phyloP scores from a whole-genome alignment of 2,113 vertebrate species.

The Regulus satrapa region DNA sequence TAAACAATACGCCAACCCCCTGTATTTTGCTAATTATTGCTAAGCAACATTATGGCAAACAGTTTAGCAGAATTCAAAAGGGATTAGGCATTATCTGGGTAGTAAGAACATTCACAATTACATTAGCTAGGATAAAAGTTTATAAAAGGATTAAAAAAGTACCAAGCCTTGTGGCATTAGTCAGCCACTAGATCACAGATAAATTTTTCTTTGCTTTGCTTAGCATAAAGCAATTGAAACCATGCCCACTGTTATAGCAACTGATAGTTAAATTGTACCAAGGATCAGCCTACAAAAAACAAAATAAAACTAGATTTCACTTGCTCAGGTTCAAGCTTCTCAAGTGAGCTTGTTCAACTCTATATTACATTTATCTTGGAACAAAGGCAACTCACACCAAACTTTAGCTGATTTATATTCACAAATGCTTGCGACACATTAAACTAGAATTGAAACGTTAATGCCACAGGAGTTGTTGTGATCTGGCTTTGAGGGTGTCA shows the following conservation, averaged over 20 bases:
- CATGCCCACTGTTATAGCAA: neutral
- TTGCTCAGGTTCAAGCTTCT: neutral
- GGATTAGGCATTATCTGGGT: neutral
- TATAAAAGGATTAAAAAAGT: conserved; percentile 18
- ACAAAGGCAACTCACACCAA: neutral
- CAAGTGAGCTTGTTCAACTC: neutral
- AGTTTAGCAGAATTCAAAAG: neutral
- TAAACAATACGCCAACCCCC: neutral
- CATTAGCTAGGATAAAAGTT: conserved; percentile 12
- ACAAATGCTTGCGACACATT: neutral
- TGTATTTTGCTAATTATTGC: neutral
- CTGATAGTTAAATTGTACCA: neutral
- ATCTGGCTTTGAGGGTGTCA: neutral
- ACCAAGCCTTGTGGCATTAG: neutral
- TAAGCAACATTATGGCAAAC: neutral
- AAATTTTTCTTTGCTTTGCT: neutral
- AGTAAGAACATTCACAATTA: conserved; percentile 22
- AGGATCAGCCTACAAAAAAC: neutral
- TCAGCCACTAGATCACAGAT: neutral
- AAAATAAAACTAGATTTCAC: neutral
- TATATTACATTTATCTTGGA: neutral
- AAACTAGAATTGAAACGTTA: neutral
- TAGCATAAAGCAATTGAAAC: neutral
- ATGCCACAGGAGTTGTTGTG: neutral
- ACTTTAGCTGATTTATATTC: neutral